Conservation (phyloP, 92 coral and sea anemone genomes). For the Siderastrea radians region DNA sequence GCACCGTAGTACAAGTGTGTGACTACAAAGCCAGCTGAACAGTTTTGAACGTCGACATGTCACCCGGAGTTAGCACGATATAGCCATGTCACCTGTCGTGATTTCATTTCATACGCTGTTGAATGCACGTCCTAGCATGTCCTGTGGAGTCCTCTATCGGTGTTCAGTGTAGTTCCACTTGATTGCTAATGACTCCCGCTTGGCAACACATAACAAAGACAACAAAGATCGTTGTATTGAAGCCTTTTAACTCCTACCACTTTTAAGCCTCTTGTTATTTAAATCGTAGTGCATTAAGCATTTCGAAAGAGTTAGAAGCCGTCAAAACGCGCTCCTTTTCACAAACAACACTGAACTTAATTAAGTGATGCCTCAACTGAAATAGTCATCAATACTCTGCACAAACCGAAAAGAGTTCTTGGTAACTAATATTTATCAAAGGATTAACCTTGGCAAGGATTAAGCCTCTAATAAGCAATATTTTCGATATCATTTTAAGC, state of each 20-base stretch:
- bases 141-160: background rate
- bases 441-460: background rate
- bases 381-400: no score
- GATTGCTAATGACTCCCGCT: background rate
- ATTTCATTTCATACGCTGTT: background rate
- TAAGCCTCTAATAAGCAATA: background rate
- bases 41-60: no score
- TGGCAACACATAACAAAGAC: background rate
- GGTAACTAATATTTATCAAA: background rate
- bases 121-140: background rate
- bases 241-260: background rate
- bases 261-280: background rate
- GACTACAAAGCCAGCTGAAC: no score
- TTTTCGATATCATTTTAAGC: no score
- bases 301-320: background rate
- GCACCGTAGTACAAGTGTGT: no score
- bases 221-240: background rate
- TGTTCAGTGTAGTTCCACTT: background rate
- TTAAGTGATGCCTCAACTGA: no score
- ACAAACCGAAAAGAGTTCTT: no score
- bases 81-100: background rate
- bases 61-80: no score
- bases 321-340: constrained; percentile 7
- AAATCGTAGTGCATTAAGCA: constrained; percentile 18
- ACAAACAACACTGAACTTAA: background rate